Percentiles rank a stretch among this genome's conserved stretches.
Evolutionary conservation across 2,797 vertebrate species (phyloP).

Genomic region (Premnoplex brunnescens): DNA sequence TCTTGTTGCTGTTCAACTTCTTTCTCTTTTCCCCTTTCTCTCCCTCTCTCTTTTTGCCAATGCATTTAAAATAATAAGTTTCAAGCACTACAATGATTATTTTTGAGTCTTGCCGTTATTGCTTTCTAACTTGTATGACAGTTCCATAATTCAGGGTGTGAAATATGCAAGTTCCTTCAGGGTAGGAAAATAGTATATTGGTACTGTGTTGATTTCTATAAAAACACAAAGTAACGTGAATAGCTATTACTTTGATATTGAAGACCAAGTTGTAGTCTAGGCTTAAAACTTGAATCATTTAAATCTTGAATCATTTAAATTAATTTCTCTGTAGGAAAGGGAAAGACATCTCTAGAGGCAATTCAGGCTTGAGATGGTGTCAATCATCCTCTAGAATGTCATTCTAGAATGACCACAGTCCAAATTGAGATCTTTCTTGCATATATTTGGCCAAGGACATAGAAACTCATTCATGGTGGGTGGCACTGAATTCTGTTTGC

Average conservation of each 20-base stretch:
- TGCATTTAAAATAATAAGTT: background rate
- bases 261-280: background rate
- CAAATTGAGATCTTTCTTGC: background rate
- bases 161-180: background rate
- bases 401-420: background rate
- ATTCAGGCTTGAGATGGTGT: background rate
- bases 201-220: background rate
- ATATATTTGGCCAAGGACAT: background rate
- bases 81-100: background rate
- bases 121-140: background rate
- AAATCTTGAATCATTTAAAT: background rate
- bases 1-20: background rate
- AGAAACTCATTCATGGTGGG: background rate
- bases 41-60: background rate
- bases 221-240: background rate
- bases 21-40: background rate
- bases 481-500: background rate
- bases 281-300: background rate
- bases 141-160: background rate
- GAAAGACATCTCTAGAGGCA: background rate
- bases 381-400: background rate
- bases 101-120: background rate
- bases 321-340: background rate
- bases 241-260: background rate
- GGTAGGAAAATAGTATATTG: background rate